These are phyloP conservation scores for Athene noctua DNA, from an alignment of 2,113 vertebrate genomes.

Conservation along the genomic window DNA sequence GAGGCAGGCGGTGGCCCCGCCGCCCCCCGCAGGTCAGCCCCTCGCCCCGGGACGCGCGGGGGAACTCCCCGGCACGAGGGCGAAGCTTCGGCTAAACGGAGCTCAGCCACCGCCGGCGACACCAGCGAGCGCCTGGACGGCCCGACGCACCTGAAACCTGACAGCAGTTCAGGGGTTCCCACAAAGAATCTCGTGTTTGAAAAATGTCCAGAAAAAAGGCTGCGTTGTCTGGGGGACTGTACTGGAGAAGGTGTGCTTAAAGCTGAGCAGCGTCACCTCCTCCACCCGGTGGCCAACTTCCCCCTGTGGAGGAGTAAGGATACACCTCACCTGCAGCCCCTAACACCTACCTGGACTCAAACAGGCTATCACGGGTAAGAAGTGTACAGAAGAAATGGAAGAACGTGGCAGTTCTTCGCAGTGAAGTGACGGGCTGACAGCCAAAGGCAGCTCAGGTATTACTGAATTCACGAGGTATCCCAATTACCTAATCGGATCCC, in stretches of 20 bases:
- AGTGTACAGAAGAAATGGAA: neutral
- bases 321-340: neutral
- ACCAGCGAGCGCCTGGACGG: neutral
- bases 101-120: neutral
- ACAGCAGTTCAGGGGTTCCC: fast-evolving
- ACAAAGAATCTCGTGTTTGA: neutral
- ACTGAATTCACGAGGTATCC: constrained; percentile 51
- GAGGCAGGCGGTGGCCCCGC: no score
- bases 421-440: neutral
- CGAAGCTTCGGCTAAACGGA: fast-evolving
- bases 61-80: fast-evolving
- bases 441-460: constrained; percentile 34
- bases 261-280: neutral
- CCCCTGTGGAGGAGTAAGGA: neutral
- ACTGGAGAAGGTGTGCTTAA: neutral
- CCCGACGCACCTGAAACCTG: neutral
- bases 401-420: neutral
- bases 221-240: neutral
- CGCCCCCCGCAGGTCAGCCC: fast-evolving
- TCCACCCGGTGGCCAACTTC: neutral
- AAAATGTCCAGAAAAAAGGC: neutral
- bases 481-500: constrained; percentile 58
- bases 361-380: neutral
- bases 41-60: fast-evolving
- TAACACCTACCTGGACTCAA: neutral